phyloP scores from a whole-genome alignment of 2,797 vertebrate genomes.

The Brachyalestes nurse region DNA sequence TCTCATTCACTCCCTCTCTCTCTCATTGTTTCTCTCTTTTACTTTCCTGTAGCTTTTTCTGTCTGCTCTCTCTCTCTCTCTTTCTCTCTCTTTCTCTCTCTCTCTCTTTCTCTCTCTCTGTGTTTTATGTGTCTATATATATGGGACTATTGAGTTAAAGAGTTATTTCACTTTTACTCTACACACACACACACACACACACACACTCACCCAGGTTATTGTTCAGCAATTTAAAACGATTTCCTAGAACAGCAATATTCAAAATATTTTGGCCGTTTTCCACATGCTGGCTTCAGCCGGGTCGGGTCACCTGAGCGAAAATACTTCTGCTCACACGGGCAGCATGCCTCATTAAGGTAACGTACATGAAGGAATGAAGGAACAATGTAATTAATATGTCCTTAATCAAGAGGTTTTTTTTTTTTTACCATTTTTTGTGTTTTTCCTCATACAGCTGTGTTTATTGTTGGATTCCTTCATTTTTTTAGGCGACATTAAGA shows the following conservation, averaged over 20 bases:
- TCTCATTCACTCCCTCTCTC: conserved; percentile 9
- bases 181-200: neutral
- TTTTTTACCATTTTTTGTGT: conserved; percentile 34
- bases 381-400: neutral
- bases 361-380: neutral
- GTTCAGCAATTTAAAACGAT: neutral
- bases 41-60: neutral
- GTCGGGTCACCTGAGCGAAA: neutral
- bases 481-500: conserved; percentile 77
- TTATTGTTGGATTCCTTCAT: conserved; percentile 69
- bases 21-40: neutral
- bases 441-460: conserved; percentile 56
- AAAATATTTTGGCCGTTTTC: neutral
- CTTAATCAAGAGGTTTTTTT: neutral
- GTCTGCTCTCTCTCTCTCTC: neutral
- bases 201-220: neutral
- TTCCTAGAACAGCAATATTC: neutral
- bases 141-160: too few species aligned
- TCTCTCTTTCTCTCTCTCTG: neutral
- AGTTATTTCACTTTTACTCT: too few species aligned
- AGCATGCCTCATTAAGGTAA: neutral
- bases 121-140: too few species aligned
- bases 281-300: neutral
- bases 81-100: neutral
- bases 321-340: neutral